phyloP scores from a whole-genome alignment of 2,888 invertebrate species.

The Phyllotreta cruciferae region DNA sequence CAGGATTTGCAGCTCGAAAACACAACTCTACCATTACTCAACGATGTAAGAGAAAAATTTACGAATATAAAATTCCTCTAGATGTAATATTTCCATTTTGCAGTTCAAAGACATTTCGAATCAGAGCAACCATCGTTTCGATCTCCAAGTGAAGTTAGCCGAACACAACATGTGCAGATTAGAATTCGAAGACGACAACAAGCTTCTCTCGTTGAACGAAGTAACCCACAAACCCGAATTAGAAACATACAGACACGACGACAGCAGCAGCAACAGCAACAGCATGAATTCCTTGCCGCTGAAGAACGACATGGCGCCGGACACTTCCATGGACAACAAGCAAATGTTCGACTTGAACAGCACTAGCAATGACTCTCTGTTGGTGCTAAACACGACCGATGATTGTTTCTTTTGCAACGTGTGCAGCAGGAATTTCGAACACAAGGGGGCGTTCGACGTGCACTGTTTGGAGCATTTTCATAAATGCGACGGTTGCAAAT shows the following conservation, averaged over 20 bases:
- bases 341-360: conserved; percentile 33
- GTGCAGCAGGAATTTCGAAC: conserved; percentile 57
- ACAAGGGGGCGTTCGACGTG: conserved; percentile 54
- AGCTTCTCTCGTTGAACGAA: conserved; percentile 11
- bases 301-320: conserved; percentile 31
- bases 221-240: conserved; percentile 14
- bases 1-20: conserved; percentile 43
- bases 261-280: conserved; percentile 30
- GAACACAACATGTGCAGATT: conserved; percentile 25
- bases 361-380: conserved; percentile 28
- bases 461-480: conserved; percentile 59
- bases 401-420: conserved; percentile 56
- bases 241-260: conserved; percentile 29
- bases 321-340: conserved; percentile 31
- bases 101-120: conserved; percentile 27
- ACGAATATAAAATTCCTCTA: neutral
- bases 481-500: conserved; percentile 58
- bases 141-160: conserved; percentile 24
- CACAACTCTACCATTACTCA: conserved; percentile 27
- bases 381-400: conserved; percentile 29
- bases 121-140: conserved; percentile 21
- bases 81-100: conserved; percentile 1
- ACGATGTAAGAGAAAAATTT: conserved; percentile 34
- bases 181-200: conserved; percentile 31
- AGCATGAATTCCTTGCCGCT: conserved; percentile 30